Percentiles rank a stretch among this genome's conserved stretches.
Evolutionary conservation across 2,113 vertebrate species (phyloP).

Genomic region (Mustela lutreola): DNA sequence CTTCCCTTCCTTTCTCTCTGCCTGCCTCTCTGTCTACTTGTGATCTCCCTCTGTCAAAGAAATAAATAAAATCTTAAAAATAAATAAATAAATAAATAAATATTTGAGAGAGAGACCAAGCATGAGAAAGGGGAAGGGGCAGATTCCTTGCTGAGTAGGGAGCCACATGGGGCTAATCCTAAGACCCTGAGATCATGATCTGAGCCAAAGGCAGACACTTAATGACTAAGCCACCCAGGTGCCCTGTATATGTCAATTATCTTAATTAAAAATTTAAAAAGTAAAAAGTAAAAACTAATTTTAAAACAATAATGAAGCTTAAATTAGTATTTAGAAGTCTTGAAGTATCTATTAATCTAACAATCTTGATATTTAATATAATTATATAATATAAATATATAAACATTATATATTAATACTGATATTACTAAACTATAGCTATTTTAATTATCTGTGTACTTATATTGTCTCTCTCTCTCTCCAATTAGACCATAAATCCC

Average conservation of each 20-base stretch:
- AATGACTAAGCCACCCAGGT: neutral
- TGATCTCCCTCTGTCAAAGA: too few species aligned
- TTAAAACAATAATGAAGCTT: slow-evolving; percentile 1
- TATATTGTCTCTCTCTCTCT: neutral
- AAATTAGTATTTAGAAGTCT: neutral
- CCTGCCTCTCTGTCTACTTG: too few species aligned
- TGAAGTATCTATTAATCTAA: slow-evolving; percentile 24
- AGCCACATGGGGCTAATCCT: neutral
- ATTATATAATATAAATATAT: slow-evolving; percentile 14
- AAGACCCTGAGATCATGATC: neutral
- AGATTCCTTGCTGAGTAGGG: neutral
- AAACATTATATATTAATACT: neutral
- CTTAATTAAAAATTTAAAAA: neutral
- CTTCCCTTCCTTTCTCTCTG: too few species aligned
- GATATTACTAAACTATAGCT: neutral
- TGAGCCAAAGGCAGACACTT: neutral
- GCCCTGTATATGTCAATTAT: neutral
- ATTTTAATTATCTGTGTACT: neutral
- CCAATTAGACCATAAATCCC: slow-evolving; percentile 11
- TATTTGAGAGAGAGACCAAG: neutral
- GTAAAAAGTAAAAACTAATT: neutral
- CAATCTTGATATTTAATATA: slow-evolving; percentile 25
- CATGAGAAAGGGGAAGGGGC: neutral
- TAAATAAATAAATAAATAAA: too few species aligned
- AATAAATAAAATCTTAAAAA: too few species aligned